Conservation (phyloP, 2,113 vertebrate genomes). For the Sphyrna mokarran region DNA sequence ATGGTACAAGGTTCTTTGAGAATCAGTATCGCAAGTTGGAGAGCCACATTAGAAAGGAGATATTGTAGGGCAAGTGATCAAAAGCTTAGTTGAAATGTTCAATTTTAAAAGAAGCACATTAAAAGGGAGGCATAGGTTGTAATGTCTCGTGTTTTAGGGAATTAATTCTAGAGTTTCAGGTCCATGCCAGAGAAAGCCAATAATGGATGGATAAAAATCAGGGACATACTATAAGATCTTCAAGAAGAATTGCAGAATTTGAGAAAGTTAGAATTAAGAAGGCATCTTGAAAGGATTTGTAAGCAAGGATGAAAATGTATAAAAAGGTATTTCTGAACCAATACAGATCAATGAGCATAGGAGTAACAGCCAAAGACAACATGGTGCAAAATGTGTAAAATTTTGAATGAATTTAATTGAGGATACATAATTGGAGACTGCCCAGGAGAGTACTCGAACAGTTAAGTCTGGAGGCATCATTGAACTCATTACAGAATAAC, state of each 20-base stretch:
- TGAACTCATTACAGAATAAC: background rate
- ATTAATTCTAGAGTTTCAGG: background rate
- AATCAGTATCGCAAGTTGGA: too few species aligned
- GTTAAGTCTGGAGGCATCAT: too few species aligned
- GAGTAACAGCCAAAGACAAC: background rate
- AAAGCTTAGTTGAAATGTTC: too few species aligned
- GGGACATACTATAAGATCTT: too few species aligned
- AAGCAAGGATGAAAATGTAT: background rate
- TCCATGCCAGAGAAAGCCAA: background rate
- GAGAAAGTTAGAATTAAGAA: background rate
- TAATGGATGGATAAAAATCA: background rate
- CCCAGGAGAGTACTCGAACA: background rate
- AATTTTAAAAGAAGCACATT: too few species aligned
- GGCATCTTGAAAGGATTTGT: too few species aligned
- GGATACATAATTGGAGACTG: background rate
- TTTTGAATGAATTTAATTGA: background rate
- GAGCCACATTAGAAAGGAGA: too few species aligned
- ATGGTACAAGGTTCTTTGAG: too few species aligned
- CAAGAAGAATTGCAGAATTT: background rate
- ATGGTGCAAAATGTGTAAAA: background rate
- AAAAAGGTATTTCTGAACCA: background rate
- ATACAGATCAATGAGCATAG: background rate
- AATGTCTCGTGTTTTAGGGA: background rate
- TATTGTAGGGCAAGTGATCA: too few species aligned
- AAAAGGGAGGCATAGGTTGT: background rate